These are phyloP conservation scores for Fistularia tabacaria DNA, from an alignment of 2,797 vertebrate species.

Conservation along the genomic window DNA sequence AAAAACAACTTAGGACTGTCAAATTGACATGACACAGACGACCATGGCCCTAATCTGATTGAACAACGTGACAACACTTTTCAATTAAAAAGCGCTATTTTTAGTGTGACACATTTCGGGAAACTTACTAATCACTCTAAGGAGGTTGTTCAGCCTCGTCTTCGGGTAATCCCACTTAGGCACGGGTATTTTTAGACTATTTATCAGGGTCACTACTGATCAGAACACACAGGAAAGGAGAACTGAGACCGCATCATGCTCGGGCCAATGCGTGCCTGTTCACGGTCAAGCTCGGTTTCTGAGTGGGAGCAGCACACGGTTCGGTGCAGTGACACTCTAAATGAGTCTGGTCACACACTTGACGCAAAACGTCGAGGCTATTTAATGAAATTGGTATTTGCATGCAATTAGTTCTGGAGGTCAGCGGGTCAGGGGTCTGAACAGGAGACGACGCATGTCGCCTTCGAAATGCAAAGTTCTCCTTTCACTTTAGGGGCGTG, in stretches of 20 bases:
- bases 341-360: too few relatives aligned
- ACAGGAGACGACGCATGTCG: constrained; percentile 35
- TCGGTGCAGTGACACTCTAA: too few relatives aligned
- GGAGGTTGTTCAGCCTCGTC: constrained; percentile 19
- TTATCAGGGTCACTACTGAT: constrained; percentile 45
- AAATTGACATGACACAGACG: constrained; percentile 32
- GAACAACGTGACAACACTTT: constrained; percentile 45
- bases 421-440: constrained; percentile 46
- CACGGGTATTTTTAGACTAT: constrained; percentile 29
- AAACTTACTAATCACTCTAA: constrained; percentile 13
- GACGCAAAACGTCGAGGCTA: too few relatives aligned
- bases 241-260: constrained; percentile 7
- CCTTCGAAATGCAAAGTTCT: constrained; percentile 41
- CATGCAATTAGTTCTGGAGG: constrained; percentile 48
- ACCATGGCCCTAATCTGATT: constrained; percentile 37
- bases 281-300: constrained; percentile 35
- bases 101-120: constrained; percentile 20
- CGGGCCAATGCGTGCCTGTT: constrained; percentile 24
- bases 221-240: constrained; percentile 42
- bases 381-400: constrained; percentile 6
- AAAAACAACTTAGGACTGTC: constrained; percentile 47
- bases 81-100: constrained; percentile 37
- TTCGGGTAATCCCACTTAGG: constrained; percentile 24
- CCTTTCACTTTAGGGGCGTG: constrained; percentile 5
- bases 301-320: not conserved